Percentiles rank a stretch among this genome's conserved stretches.
phyloP scores from a whole-genome alignment of 2,113 vertebrate species.

The Albula goreensis region DNA sequence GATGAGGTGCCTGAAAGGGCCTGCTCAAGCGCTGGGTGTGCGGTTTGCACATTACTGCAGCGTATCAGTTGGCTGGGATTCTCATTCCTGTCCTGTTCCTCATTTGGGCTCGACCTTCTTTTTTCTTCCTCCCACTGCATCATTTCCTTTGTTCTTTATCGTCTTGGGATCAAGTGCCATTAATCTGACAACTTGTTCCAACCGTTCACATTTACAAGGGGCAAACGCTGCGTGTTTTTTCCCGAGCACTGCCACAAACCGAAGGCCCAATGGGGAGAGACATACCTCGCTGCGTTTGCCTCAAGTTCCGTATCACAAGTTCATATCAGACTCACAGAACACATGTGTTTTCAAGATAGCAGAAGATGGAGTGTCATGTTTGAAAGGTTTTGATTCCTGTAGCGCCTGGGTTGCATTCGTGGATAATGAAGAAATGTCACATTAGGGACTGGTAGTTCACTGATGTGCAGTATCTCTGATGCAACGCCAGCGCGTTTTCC shows the following conservation, averaged over 20 bases:
- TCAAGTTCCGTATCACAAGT: not conserved
- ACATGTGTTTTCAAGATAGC: conserved; percentile 6
- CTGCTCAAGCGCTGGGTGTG: not conserved
- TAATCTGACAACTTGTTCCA: conserved; percentile 3
- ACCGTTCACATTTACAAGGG: not conserved
- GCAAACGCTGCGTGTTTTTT: not conserved
- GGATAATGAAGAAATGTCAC: conserved; percentile 23
- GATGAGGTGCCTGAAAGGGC: not conserved
- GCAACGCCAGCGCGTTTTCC: not conserved
- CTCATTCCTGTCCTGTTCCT: not conserved
- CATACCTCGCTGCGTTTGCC: not conserved
- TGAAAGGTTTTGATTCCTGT: conserved; percentile 15
- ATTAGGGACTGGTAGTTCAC: conserved; percentile 33
- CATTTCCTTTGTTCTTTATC: not conserved
- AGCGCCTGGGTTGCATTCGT: conserved; percentile 15
- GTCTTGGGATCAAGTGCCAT: not conserved
- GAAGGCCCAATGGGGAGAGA: not conserved
- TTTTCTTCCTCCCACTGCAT: not conserved
- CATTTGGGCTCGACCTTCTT: not conserved
- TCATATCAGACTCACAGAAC: not conserved
- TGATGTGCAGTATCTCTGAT: conserved; percentile 14
- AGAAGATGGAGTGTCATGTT: conserved; percentile 16
- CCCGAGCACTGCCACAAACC: not conserved
- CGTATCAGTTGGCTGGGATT: not conserved
- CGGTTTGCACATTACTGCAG: not conserved